These are phyloP conservation scores for Eptesicus fuscus DNA, from an alignment of 2,113 vertebrate species.

Conservation along the genomic window DNA sequence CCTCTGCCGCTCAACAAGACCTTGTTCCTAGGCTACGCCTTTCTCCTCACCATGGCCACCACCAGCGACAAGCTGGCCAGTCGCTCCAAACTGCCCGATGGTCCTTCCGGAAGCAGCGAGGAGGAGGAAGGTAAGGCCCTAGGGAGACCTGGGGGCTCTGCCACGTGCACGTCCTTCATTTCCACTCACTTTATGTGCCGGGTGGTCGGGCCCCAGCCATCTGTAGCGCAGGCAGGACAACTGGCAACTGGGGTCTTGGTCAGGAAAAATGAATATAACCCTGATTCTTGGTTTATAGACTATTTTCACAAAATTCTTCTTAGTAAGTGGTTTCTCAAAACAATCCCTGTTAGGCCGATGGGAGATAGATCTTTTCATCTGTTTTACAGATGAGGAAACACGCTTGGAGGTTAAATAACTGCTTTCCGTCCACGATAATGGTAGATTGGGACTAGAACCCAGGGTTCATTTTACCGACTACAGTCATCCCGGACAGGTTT, in stretches of 20 bases:
- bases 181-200: neutral
- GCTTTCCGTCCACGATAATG: neutral
- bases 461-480: neutral
- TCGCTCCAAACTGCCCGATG: constrained; percentile 77
- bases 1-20: constrained; percentile 91
- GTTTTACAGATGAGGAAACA: neutral
- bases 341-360: neutral
- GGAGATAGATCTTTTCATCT: neutral
- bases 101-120: constrained; percentile 80
- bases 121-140: constrained; percentile 90
- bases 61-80: constrained; percentile 86
- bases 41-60: constrained; percentile 93
- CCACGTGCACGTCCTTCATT: neutral
- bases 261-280: neutral
- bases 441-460: neutral
- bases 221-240: neutral
- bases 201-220: neutral
- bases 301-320: neutral
- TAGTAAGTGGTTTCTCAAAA: neutral
- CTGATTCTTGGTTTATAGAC: neutral
- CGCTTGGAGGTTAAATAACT: neutral
- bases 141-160: neutral
- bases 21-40: constrained; percentile 96
- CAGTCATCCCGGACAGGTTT: neutral
- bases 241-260: neutral